A percentile compares a stretch with the other conserved stretches of the same genome.
Conservation (phyloP, 2,888 invertebrate genomes). For the Trachelus iudaicus region DNA sequence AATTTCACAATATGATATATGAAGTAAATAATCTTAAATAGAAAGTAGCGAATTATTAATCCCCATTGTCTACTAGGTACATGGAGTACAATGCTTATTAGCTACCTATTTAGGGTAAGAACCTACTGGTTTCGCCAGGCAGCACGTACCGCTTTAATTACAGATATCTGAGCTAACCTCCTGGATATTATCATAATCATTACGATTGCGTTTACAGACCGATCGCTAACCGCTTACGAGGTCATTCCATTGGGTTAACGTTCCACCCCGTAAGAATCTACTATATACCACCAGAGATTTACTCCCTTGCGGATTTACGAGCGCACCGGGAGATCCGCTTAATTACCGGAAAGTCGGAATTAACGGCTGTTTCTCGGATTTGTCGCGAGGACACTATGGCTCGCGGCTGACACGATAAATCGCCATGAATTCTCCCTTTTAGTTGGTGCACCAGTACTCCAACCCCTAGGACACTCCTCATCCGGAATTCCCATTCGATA, state of each 20-base stretch:
- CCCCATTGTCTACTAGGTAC: not conserved
- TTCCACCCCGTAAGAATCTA: conserved; percentile 1
- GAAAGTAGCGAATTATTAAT: not conserved
- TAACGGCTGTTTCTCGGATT: conserved; percentile 1
- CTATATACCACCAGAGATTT: not conserved
- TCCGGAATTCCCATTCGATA: not conserved
- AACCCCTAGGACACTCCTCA: not conserved
- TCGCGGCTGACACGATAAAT: not conserved
- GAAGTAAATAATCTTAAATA: not conserved
- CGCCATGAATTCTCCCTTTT: not conserved
- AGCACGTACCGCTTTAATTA: conserved; percentile 9
- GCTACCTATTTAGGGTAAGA: not conserved
- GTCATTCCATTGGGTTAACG: not conserved
- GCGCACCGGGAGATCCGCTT: not conserved
- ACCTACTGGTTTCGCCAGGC: not conserved
- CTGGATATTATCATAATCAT: not conserved
- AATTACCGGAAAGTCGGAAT: conserved; percentile 3
- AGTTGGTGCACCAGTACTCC: not conserved
- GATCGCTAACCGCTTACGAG: not conserved
- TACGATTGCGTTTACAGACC: conserved; percentile 9
- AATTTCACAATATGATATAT: not conserved
- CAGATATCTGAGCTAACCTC: conserved; percentile 3
- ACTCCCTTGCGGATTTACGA: not conserved
- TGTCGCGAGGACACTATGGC: not conserved
- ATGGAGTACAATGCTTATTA: not conserved